Conservation (phyloP, 2,113 vertebrate genomes). For the Megalops atlanticus region DNA sequence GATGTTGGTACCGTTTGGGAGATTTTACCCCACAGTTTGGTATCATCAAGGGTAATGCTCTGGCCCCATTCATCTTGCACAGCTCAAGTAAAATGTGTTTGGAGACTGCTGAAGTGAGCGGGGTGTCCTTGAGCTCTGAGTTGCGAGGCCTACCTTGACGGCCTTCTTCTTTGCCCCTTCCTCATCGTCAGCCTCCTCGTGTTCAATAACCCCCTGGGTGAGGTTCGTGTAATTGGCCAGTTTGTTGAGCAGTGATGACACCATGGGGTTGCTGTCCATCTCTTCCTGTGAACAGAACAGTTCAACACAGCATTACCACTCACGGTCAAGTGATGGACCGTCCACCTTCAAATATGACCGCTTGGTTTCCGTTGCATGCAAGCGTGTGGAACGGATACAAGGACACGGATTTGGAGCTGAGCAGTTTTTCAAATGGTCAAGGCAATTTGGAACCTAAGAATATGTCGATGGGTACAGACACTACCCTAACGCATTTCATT, state of each 20-base stretch:
- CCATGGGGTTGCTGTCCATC: slow-evolving; percentile 98
- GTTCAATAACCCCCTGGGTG: slow-evolving; percentile 91
- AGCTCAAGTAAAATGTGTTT: not conserved
- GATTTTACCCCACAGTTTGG: too few species aligned
- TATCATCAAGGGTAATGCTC: not conserved
- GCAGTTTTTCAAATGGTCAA: not conserved
- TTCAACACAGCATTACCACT: not conserved
- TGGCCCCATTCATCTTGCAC: too few species aligned
- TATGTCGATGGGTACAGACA: slow-evolving; percentile 13
- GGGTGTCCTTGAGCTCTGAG: not conserved
- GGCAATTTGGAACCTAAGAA: slow-evolving; percentile 6
- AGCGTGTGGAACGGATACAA: not conserved
- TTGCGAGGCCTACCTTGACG: slow-evolving; percentile 67
- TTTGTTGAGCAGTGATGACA: slow-evolving; percentile 93
- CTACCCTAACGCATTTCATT: slow-evolving; percentile 37
- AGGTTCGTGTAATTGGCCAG: slow-evolving; percentile 96
- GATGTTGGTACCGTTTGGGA: too few species aligned
- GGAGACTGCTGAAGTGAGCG: not conserved
- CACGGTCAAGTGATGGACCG: not conserved
- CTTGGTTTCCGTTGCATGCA: not conserved
- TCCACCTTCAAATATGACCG: not conserved
- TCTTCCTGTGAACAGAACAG: slow-evolving; percentile 80
- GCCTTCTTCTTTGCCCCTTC: slow-evolving; percentile 80
- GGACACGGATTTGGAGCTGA: not conserved
- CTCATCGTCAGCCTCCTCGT: slow-evolving; percentile 85